Evolutionary conservation across 2,797 vertebrate genomes (phyloP).

Genomic region (Enteromius thamalakanensis): DNA sequence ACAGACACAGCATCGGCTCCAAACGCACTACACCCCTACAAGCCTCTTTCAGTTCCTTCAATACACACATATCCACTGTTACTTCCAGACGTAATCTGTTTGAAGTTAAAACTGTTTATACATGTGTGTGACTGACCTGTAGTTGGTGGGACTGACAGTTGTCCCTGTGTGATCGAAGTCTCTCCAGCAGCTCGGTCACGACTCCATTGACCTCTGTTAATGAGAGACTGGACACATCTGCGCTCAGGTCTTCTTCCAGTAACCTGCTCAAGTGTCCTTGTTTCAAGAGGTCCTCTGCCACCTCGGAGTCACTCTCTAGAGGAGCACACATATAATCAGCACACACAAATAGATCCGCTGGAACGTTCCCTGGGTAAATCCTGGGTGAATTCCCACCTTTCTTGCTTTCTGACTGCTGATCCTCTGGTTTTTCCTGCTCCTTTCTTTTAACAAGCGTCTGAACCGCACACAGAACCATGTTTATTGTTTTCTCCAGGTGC

Average conservation of each 20-base stretch:
- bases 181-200: slow-evolving; percentile 80
- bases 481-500: slow-evolving; percentile 86
- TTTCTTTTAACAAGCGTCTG: slow-evolving; percentile 87
- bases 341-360: slow-evolving; percentile 23
- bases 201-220: slow-evolving; percentile 76
- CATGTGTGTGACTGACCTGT: slow-evolving; percentile 72
- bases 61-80: slow-evolving; percentile 5
- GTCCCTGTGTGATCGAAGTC: slow-evolving; percentile 81
- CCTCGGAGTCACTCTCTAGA: slow-evolving; percentile 66
- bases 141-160: slow-evolving; percentile 77
- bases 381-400: slow-evolving; percentile 66
- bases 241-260: slow-evolving; percentile 85
- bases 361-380: not conserved
- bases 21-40: slow-evolving; percentile 84
- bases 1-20: slow-evolving; percentile 87
- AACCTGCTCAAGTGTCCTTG: slow-evolving; percentile 85
- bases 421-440: slow-evolving; percentile 63
- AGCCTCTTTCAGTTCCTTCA: slow-evolving; percentile 81
- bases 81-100: not conserved
- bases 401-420: slow-evolving; percentile 63
- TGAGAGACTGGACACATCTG: slow-evolving; percentile 81
- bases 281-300: slow-evolving; percentile 78
- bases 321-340: not conserved
- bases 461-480: slow-evolving; percentile 83
- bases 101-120: not conserved